Conservation (phyloP, 2,888 invertebrate species). For the Morpho deidamia region DNA sequence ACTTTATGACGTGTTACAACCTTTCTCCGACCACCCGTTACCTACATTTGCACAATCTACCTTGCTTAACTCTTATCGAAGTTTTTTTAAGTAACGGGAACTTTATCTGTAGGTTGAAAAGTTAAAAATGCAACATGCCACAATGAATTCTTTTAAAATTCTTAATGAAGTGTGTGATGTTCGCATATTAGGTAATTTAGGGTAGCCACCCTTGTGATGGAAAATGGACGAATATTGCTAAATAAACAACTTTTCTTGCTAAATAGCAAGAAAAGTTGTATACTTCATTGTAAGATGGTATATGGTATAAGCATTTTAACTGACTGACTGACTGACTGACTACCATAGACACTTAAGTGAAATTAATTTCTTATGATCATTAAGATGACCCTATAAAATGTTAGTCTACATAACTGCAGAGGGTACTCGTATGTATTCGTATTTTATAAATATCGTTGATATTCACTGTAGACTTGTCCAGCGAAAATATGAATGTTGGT, state of each 20-base stretch:
- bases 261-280: no score
- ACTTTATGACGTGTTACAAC: slow-evolving; percentile 43
- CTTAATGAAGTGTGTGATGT: background rate
- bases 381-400: no score
- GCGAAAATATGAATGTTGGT: background rate
- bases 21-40: slow-evolving; percentile 51
- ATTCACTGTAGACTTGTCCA: background rate
- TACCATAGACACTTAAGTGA: no score
- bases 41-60: slow-evolving; percentile 50
- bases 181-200: slow-evolving; percentile 6
- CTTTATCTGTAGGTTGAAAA: slow-evolving; percentile 22
- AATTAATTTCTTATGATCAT: no score
- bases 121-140: slow-evolving; percentile 29
- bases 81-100: slow-evolving; percentile 36
- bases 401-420: no score
- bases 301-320: no score
- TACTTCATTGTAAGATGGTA: no score
- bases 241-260: no score
- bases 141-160: slow-evolving; percentile 25
- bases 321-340: no score
- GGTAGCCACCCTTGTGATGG: background rate
- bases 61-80: slow-evolving; percentile 42
- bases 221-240: background rate
- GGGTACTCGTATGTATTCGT: no score
- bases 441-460: no score